These are phyloP conservation scores for Indri indri DNA, from an alignment of 2,113 vertebrate species.

Conservation along the genomic window DNA sequence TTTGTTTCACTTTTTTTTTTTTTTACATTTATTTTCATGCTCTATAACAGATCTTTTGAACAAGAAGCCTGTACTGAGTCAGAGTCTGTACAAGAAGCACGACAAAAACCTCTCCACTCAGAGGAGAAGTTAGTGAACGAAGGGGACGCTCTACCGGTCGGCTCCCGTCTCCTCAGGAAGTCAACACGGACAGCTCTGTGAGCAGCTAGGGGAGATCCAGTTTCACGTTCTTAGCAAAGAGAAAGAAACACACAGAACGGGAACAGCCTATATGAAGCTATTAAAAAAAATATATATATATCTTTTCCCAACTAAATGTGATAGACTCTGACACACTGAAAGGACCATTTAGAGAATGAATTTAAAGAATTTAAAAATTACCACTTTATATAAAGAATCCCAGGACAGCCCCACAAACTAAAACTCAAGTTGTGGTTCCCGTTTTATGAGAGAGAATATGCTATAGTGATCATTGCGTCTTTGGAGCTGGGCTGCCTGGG, in stretches of 20 bases:
- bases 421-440: background rate
- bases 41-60: background rate
- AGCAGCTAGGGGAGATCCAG: background rate
- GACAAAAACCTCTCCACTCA: background rate
- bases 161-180: rapidly evolving
- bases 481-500: background rate
- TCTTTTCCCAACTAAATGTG: background rate
- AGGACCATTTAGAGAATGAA: background rate
- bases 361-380: background rate
- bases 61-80: background rate
- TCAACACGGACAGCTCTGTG: background rate
- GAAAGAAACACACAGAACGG: background rate
- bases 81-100: background rate
- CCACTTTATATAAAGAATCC: background rate
- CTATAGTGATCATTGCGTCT: rapidly evolving
- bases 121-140: background rate
- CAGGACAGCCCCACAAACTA: background rate
- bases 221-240: background rate
- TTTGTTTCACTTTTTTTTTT: background rate
- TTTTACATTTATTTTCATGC: background rate
- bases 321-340: background rate
- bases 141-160: rapidly evolving
- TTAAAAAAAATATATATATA: background rate
- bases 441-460: background rate
- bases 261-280: slow-evolving; percentile 1